Base-by-base conservation (phyloP, 2,888 invertebrate genomes). In the Pantelozetes paolii region DNA sequence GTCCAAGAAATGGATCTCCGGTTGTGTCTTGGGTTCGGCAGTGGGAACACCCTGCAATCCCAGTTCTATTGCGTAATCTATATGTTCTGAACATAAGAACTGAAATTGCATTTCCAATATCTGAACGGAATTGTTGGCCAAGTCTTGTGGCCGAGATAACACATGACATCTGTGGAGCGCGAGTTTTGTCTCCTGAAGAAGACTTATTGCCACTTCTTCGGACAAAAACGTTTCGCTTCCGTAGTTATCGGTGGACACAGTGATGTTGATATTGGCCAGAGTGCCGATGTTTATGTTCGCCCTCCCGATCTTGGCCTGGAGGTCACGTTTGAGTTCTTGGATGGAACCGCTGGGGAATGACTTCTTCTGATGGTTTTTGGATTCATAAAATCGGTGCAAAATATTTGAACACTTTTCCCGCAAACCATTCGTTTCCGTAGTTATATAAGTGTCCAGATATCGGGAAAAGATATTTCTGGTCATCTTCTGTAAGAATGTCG, bases 251-350 rank as follows among this genome's bases (percentile, higher is more conserved):
- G 72, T 57, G 13, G 67, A 23, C 20, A 80, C 81, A 15, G 82
- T 94, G 77, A 95, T 92, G 81, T 94, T 94, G 75, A 95, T 92
- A 81, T 94, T 95, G n/a, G n/a, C n/a, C n/a, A n/a, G n/a, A n/a
- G n/a, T 36, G n/a, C n/a, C n/a, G n/a, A n/a, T n/a, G n/a, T n/a
- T n/a, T n/a, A n/a, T n/a, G 0, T 94, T 90, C 73, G 92, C 87
- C 0, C 92, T 90, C 2, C 94, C 92, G 78, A 98, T 90, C 15
- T 93, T 90, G 0, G 94, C 94, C 84, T 97, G 95, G 76, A 98
- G 84, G 81, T 98, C 97, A 70, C 97, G 87, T 6, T 93, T 87
- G 28, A 98, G 85, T 81, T 97, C 98, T 84, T 94, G 93, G 80
- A 97, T 91, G 59, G 91, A 90, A 77, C 92, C 91, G 40, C 89